phyloP scores from a whole-genome alignment of 2,113 vertebrate genomes.

The Aegithalos caudatus region DNA sequence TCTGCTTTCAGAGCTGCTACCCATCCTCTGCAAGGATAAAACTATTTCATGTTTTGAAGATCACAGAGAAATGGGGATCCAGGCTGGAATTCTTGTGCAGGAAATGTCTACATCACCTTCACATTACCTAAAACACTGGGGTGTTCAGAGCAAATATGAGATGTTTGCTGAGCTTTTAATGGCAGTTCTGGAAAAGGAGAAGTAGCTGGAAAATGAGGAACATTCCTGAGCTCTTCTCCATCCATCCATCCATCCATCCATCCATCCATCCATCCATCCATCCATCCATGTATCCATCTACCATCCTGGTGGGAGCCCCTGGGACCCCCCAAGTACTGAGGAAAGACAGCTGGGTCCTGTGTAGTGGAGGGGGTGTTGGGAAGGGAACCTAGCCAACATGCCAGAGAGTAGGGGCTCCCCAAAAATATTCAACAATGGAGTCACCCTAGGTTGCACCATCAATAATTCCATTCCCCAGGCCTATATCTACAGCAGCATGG shows the following conservation, averaged over 20 bases:
- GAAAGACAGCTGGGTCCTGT: background rate
- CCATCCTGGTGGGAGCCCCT: background rate
- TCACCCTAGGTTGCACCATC: background rate
- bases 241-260: background rate
- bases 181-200: background rate
- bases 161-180: background rate
- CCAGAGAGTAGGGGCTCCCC: background rate
- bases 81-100: background rate
- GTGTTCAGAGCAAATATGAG: background rate
- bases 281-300: background rate
- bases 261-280: background rate
- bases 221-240: background rate
- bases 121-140: background rate
- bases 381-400: fast-evolving
- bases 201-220: background rate
- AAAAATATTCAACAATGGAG: background rate
- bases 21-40: background rate
- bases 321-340: fast-evolving
- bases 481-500: background rate
- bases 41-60: background rate
- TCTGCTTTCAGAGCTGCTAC: background rate
- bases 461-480: background rate
- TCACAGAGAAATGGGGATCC: background rate
- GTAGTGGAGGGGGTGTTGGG: background rate
- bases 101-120: background rate